phyloP scores from a whole-genome alignment of 2,113 vertebrate genomes.

The Peromyscus leucopus region DNA sequence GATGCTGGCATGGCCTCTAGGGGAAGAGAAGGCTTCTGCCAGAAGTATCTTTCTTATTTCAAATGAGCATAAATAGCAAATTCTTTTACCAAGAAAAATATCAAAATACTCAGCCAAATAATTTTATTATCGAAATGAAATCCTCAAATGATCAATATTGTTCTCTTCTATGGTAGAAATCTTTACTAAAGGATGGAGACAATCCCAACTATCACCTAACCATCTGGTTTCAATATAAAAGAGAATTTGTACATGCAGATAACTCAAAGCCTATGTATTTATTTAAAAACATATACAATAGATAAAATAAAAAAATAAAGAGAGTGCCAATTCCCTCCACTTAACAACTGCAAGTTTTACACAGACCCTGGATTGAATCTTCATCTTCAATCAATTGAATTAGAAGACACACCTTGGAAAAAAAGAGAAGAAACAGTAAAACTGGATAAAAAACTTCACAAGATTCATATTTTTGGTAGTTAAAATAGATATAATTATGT shows the following conservation, averaged over 20 bases:
- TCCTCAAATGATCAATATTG: conserved; percentile 32
- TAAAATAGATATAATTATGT: neutral
- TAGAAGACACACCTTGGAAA: neutral
- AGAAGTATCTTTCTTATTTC: neutral
- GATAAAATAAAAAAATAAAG: neutral
- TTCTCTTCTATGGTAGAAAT: conserved; percentile 48
- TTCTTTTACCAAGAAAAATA: conserved; percentile 52
- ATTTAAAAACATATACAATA: no score
- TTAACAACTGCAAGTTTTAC: neutral
- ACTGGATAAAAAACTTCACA: neutral
- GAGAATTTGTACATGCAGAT: neutral
- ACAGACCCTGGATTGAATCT: neutral
- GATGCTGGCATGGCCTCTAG: no score
- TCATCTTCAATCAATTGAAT: neutral
- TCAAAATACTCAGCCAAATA: neutral
- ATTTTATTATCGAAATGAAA: conserved; percentile 47
- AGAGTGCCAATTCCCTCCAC: neutral
- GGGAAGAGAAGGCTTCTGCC: no score
- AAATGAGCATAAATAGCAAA: conserved; percentile 37
- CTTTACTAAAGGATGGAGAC: neutral
- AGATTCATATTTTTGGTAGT: neutral
- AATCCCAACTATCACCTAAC: neutral
- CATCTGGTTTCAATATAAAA: neutral
- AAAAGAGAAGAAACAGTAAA: neutral
- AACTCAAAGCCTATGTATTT: neutral